Percentiles rank a stretch among this genome's conserved stretches.
Conservation (phyloP, 2,113 vertebrate species). For the Scalopus aquaticus region DNA sequence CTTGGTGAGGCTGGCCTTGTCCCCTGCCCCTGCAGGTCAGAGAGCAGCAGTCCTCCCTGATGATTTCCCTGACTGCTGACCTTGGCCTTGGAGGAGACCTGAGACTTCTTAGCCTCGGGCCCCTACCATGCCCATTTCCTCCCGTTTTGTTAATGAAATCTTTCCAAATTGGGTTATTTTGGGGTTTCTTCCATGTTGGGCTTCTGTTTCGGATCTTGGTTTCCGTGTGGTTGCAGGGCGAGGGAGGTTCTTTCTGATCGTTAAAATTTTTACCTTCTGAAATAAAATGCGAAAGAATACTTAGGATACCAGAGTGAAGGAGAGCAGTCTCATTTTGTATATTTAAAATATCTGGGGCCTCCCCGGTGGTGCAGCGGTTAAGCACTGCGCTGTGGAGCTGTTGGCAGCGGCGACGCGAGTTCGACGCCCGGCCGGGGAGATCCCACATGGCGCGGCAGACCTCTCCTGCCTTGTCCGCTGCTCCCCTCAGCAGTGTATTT, state of each 20-base stretch:
- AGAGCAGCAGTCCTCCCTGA: constrained; percentile 55
- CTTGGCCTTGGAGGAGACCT: constrained; percentile 63
- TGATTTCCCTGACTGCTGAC: constrained; percentile 71
- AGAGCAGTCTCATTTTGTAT: too few relatives aligned
- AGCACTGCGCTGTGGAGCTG: too few relatives aligned
- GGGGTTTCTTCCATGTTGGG: constrained; percentile 65
- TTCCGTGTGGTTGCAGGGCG: constrained; percentile 65
- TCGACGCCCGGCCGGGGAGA: too few relatives aligned
- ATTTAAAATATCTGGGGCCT: too few relatives aligned
- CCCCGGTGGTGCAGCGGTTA: too few relatives aligned
- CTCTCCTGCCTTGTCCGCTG: too few relatives aligned
- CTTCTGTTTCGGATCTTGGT: not conserved
- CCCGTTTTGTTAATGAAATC: constrained; percentile 85
- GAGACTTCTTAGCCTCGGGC: constrained; percentile 57
- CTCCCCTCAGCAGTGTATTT: too few relatives aligned
- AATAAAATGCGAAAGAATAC: too few relatives aligned
- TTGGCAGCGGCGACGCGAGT: too few relatives aligned
- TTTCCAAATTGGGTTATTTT: constrained; percentile 85
- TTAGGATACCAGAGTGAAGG: too few relatives aligned
- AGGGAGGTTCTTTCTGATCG: not conserved
- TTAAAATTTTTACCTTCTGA: too few relatives aligned
- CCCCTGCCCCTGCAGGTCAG: constrained; percentile 76
- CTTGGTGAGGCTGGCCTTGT: constrained; percentile 65
- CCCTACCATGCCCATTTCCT: constrained; percentile 77
- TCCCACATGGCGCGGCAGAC: too few relatives aligned